Base-by-base conservation (phyloP, 53 echinoderm and acorn worm genomes). In the Hippasteria phrygiana region DNA sequence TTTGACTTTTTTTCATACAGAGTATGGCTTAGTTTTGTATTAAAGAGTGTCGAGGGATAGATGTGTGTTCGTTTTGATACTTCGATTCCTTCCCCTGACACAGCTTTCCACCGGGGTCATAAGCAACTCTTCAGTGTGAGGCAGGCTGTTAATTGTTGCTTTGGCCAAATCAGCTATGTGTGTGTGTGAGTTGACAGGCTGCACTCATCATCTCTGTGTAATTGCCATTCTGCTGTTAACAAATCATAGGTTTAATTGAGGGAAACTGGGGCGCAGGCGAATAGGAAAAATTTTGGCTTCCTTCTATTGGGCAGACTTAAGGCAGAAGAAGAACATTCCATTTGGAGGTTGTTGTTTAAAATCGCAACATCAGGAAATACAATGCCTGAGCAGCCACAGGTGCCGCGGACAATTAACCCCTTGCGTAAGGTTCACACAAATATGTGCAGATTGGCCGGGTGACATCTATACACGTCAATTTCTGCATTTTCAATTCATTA, bases 361-460 rank as follows among this genome's bases (percentile, higher is more conserved):
- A 50, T n/a, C 32, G 4, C 51, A 51, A 28, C 31, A 75, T 75
- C 75, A 75, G 75, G 75, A 75, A 75, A 50, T 75, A 75, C 0
- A n/a, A n/a, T n/a, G n/a, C n/a, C n/a, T n/a, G n/a, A 56, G 56
- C 3, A 16, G 17, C 3, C 22, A 56, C 56, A 56, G 56, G 46
- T 45, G 46, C 11, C 6, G n/a, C n/a, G n/a, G n/a, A n/a, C n/a
- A n/a, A n/a, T n/a, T n/a, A n/a, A n/a, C n/a, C n/a, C n/a, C n/a
- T n/a, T n/a, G n/a, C n/a, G n/a, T n/a, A n/a, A n/a, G n/a, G n/a
- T n/a, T n/a, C n/a, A n/a, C n/a, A n/a, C n/a, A n/a, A n/a, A n/a
- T n/a, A n/a, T n/a, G n/a, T n/a, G n/a, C n/a, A n/a, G n/a, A n/a
- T n/a, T n/a, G n/a, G n/a, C n/a, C n/a, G n/a, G n/a, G n/a, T n/a